These are phyloP conservation scores for Rotaria macrura DNA, from an alignment of 2,888 invertebrate genomes.

Conservation along the genomic window DNA sequence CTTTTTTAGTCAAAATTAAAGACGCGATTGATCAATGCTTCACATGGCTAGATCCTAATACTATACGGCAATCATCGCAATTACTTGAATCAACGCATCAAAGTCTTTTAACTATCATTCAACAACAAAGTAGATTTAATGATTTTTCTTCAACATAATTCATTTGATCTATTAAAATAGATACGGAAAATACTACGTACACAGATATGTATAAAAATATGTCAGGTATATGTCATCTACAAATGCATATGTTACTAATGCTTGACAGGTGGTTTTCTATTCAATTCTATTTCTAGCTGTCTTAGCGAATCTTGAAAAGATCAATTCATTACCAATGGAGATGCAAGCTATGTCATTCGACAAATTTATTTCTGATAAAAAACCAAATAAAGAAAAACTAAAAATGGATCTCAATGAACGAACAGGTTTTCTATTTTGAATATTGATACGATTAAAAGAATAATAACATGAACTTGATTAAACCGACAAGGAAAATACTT, in stretches of 20 bases:
- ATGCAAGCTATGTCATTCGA: background rate
- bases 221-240: background rate
- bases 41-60: background rate
- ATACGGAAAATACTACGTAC: background rate
- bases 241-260: background rate
- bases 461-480: too few relatives aligned
- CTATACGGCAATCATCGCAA: background rate
- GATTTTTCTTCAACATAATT: background rate
- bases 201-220: slow-evolving; percentile 12
- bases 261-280: background rate
- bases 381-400: background rate
- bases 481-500: too few relatives aligned
- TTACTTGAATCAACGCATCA: background rate
- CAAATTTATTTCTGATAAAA: background rate
- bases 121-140: background rate
- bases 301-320: background rate
- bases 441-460: background rate
- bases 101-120: background rate
- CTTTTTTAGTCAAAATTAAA: background rate
- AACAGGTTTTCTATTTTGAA: background rate
- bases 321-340: slow-evolving; percentile 12
- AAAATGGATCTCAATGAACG: background rate
- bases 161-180: background rate
- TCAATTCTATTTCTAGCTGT: background rate
- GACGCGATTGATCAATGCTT: background rate